Conservation (phyloP, 2,888 invertebrate genomes). For the Hirtodrosophila histrioides region DNA sequence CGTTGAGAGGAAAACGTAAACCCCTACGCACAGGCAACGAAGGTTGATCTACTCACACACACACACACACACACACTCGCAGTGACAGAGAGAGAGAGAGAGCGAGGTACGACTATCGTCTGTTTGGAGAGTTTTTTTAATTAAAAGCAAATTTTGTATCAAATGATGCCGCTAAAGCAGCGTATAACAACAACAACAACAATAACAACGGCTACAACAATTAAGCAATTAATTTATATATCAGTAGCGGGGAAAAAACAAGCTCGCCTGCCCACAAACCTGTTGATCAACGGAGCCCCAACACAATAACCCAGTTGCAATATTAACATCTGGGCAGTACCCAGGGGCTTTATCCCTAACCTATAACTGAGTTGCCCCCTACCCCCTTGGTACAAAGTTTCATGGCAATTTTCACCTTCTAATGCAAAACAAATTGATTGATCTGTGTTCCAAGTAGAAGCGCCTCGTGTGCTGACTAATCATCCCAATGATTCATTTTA, state of each 20-base stretch:
- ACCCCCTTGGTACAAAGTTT: background rate
- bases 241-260: constrained; percentile 67
- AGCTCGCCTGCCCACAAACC: constrained; percentile 60
- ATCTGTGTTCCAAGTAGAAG: background rate
- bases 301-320: constrained; percentile 30
- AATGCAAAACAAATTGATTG: constrained; percentile 20
- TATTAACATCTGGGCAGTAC: constrained; percentile 36
- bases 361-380: background rate
- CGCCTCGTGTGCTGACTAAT: constrained; percentile 27
- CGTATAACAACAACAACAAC: constrained; percentile 26
- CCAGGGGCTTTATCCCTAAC: constrained; percentile 12
- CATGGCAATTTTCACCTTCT: background rate
- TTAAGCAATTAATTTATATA: constrained; percentile 77
- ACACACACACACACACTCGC: constrained; percentile 6
- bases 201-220: constrained; percentile 54
- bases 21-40: constrained; percentile 73
- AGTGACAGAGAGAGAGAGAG: constrained; percentile 2
- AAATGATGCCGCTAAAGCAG: constrained; percentile 59
- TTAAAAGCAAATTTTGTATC: constrained; percentile 75
- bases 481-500: constrained; percentile 30
- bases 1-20: constrained; percentile 54
- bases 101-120: constrained; percentile 13
- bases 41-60: constrained; percentile 55
- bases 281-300: constrained; percentile 55
- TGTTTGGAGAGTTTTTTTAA: constrained; percentile 68